Evolutionary conservation across 2,113 vertebrate genomes (phyloP).

Genomic region (Nothocercus nigrocapillus): DNA sequence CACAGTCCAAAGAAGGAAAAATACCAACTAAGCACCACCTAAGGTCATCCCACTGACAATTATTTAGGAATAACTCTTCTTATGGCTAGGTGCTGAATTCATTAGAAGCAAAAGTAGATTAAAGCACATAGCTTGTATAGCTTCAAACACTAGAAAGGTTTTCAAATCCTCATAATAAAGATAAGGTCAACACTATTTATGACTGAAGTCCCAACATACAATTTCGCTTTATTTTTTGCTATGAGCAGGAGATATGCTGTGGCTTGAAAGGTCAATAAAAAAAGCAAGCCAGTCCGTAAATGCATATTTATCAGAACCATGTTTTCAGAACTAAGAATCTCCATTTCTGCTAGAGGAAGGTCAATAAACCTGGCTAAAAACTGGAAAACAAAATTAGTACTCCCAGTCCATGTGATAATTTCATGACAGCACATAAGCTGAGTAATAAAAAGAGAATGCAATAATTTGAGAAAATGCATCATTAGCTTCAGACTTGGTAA

Average conservation of each 20-base stretch:
- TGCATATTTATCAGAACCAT: neutral
- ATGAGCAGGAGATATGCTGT: neutral
- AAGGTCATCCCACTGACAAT: neutral
- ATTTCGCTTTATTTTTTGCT: neutral
- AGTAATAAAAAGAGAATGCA: neutral
- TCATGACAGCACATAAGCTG: too few relatives aligned
- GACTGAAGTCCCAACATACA: neutral
- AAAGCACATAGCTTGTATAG: neutral
- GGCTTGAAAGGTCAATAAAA: neutral
- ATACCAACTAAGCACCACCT: neutral
- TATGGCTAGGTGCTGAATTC: neutral
- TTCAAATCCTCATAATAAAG: neutral
- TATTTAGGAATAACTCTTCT: neutral
- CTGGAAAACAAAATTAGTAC: neutral
- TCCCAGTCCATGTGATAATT: too few relatives aligned
- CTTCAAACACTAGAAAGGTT: neutral
- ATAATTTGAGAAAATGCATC: neutral
- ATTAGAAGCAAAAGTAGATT: neutral
- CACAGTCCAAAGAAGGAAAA: neutral
- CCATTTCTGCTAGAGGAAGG: neutral
- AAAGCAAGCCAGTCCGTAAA: neutral
- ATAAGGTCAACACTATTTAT: neutral
- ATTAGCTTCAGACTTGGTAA: neutral
- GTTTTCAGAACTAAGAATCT: neutral
- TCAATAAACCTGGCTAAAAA: neutral